These are phyloP conservation scores for Drosophila arizonae DNA, from an alignment of 1,140 invertebrate species.

Conservation along the genomic window DNA sequence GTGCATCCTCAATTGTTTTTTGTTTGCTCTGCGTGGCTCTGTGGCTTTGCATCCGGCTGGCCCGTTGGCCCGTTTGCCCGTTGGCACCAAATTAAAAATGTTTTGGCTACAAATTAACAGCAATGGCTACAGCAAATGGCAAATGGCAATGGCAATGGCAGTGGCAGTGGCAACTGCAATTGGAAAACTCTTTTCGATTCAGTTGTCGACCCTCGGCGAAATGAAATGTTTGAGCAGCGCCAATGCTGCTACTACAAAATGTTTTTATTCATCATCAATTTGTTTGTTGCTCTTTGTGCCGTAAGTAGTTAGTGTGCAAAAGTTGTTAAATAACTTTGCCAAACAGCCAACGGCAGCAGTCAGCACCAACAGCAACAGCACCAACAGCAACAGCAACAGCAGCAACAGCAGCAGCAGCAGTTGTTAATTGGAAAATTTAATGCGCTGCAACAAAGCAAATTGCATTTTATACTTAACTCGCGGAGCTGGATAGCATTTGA, in stretches of 20 bases:
- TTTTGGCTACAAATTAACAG: constrained; percentile 67
- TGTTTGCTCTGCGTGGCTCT: neutral
- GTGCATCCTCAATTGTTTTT: neutral
- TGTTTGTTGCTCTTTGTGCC: constrained; percentile 37
- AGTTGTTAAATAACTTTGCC: neutral
- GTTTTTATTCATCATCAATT: constrained; percentile 66
- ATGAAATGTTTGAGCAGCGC: neutral
- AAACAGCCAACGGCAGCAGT: neutral
- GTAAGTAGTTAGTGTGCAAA: constrained; percentile 1
- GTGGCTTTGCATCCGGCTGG: constrained; percentile 14
- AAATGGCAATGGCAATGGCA: neutral
- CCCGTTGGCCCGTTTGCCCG: constrained; percentile 7
- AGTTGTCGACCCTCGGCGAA: neutral
- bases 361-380: too few species aligned
- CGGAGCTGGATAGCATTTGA: too few species aligned
- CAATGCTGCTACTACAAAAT: constrained; percentile 37
- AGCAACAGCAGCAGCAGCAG: neutral
- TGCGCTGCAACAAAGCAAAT: neutral
- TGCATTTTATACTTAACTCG: neutral
- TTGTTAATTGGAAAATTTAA: constrained; percentile 8
- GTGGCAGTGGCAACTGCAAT: constrained; percentile 27
- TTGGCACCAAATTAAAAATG: constrained; percentile 41
- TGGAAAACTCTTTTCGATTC: constrained; percentile 21
- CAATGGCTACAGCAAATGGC: constrained; percentile 35
- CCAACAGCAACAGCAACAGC: too few species aligned